Base-by-base conservation (phyloP, 2,113 vertebrate species). In the Lepisosteus osseus region DNA sequence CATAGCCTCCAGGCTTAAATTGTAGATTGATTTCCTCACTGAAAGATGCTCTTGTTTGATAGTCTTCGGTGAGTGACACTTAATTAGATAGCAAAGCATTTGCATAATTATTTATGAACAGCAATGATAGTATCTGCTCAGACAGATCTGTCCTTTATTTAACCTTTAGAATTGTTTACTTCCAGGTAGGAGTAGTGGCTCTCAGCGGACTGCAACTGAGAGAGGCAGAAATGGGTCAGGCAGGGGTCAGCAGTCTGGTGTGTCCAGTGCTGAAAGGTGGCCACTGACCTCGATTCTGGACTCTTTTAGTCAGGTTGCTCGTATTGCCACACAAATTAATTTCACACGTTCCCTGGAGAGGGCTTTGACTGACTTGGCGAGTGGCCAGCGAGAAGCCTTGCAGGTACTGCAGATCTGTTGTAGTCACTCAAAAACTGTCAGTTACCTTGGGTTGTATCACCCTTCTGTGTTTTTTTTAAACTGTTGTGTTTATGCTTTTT, bases 71-170 rank as follows among this genome's bases (percentile, higher is more conserved):
- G 82, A 86, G 81, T 86, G 82, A 78, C 79, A 84, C 72, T 77
- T 86, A 88, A 90, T 87, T 86, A 86, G 79, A 80, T 79, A 69
- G 79, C 70, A 76, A 61, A 61, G 62, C 67, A 74, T 90, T 78
- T 83, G 85, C 86, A 86, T 84, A 77, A 79, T 65, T 65, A 83
- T 76, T 67, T 75, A n/a, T 68, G 59, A n/a, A 11, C 42, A 43
- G 41, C 6, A 59, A 73, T 66, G 63, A 42, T 59, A 13, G 65
- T 42, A 8, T 47, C 11, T 11, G 68, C 74, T 77, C 61, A n/a
- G 54, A 63, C 54, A 69, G 45, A 45, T 61, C 65, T 65, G 65
- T 77, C 59, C 64, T 67, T 71, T 8, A 42, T 44, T 67, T 40
- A 75, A 29, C 29, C 64, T 64, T 75, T 64, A 54, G 42, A 54